Base-by-base conservation (phyloP, 64 coral and sea anemone genomes). In the Montipora foliosa region DNA sequence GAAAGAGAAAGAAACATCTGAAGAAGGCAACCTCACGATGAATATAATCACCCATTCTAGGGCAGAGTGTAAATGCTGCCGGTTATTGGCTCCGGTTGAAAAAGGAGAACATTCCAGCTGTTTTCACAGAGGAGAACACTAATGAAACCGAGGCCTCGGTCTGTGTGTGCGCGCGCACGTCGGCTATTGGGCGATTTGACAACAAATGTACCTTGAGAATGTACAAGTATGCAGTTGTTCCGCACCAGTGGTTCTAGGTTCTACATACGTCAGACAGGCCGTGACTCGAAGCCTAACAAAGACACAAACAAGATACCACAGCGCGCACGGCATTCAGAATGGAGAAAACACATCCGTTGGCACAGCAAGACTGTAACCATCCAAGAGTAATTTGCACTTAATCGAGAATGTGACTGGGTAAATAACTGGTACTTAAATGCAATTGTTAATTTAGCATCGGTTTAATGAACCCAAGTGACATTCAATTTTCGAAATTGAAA, bases 201-300 rank as follows among this genome's bases (percentile, higher is more conserved):
- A 72, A 86, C 51, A 13, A 71, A 86, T 68, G 45, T 72, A 86
- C 80, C 21, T 82, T 51, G 71, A 86, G 47, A 86, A 71, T 86
- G 45, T n/a, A 71, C 53, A 67, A 82, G 16, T 6, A 46, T 37
- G 11, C 24, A 37, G 44, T 76, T 76, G 24, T 74, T 76, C 9
- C 8, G 37, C 44, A 14, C 24, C 37, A 76, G 14, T 13, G 0
- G 8, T 64, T 78, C 45, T 47, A 17, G 53, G 11, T 11, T 8
- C 53, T 37, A 11, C 76, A 50, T 17, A 19, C 47, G 11, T 78
- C 76, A 49, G 12, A 19, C 47, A 5, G 2, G 5, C 47, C 15
- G 1, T 3, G 46, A 6, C 16, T 6, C 1, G 7, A 49, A 47
- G 16, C 12, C 1, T 12, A 49, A 49, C 3, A 19, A 49, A 15